Evolutionary conservation across 2,888 invertebrate genomes (phyloP), one percentile per base, ranked within the genome.

Genomic region (Acleris emargana): DNA sequence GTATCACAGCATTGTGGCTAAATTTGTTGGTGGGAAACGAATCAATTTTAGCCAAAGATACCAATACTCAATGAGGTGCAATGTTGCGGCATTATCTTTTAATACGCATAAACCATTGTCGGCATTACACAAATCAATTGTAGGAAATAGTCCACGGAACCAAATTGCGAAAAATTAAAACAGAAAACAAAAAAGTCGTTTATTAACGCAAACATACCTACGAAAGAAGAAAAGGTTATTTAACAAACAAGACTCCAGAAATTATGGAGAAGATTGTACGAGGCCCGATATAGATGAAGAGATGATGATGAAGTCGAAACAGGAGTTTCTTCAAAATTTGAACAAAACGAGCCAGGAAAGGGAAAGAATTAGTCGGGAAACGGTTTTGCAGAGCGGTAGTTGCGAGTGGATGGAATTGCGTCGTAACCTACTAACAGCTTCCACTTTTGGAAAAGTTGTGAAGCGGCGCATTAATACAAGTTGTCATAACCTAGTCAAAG

Each of bases 1-100:
- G 16, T 82, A 69, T 62, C 76, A 77, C 58, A 72, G 70, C 25
- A 58, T 76, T 22, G 69, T 80, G 7, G 75, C 75, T 5, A 78
- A 78, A 69, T 73, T 72, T 64, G 73, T 77, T 32, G 75, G 76
- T 22, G 80, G 79, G 25, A 82, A 82, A 69, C 62, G 78, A 54
- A 70, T 80, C 3, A 79, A 82, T 67, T 76, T 72, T 50, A 43
- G 57, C 3, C 42, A 55, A 11, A 55, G 57, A 38, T 49, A 52
- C 5, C 73, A 73, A 3, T 83, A 81, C 66, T 60, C 76, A 69
- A 69, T 72, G 38, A 68, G 81, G 60, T 77, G 73, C 43, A 64
- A 70, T 22, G 76, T 75, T 53, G 77, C 82, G 18, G 76, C 71
- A 11, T 67, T 80, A 16, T 67, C 72, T 25, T 78, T 73, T 58